Conservation (phyloP, 1,140 invertebrate genomes). For the Aricia agestis region DNA sequence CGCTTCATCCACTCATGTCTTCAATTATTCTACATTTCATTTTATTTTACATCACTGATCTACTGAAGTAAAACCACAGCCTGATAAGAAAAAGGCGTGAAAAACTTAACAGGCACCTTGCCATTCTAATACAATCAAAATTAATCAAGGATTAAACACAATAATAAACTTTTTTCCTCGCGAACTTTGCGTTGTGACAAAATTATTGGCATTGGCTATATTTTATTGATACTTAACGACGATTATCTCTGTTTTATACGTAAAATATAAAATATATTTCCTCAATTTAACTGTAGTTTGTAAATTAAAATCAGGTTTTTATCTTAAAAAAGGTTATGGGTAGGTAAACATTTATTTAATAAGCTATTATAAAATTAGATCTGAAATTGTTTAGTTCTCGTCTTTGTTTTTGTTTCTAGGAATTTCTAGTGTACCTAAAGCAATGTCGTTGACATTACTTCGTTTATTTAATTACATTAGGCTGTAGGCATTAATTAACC, state of each 20-base stretch:
- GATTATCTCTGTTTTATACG: background rate
- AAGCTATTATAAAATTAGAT: background rate
- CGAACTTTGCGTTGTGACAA: background rate
- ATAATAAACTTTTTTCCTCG: background rate
- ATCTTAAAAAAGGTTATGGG: background rate
- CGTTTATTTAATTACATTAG: no score
- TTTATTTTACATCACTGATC: no score
- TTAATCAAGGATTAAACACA: no score
- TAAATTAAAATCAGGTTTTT: background rate
- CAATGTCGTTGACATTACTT: no score
- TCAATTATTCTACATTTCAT: no score
- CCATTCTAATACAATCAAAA: no score
- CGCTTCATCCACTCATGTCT: no score
- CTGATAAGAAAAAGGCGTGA: no score
- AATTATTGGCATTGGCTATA: background rate
- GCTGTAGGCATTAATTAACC: no score
- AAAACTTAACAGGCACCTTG: no score
- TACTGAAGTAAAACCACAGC: no score
- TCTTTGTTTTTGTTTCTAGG: background rate
- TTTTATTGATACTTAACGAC: background rate
- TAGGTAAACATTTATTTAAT: background rate
- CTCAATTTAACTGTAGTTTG: slow-evolving; percentile 3
- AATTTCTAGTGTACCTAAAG: background rate
- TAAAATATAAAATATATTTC: background rate
- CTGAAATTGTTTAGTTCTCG: background rate